Base-by-base conservation (phyloP, 2,888 invertebrate genomes). In the Dichetophora obliterata region DNA sequence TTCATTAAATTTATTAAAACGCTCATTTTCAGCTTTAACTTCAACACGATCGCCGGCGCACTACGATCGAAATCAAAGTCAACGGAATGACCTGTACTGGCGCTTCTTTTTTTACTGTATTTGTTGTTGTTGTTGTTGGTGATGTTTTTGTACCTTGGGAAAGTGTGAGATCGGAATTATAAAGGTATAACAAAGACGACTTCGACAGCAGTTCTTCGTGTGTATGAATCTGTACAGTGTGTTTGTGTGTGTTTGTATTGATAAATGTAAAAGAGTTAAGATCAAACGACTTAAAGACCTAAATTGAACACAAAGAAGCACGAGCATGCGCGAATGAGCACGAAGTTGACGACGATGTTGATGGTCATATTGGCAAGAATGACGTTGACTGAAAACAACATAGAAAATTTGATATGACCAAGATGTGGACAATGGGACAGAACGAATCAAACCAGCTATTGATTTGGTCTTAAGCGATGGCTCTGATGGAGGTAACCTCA, bases 1-100 rank as follows among this genome's bases (percentile, higher is more conserved):
- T 85, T 84, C 85, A 84, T 84, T 85, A 85, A 85, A 84, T 85
- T 85, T 85, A 86, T 86, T 86, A 86, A 86, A 86, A 86, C 86
- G 86, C 85, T 86, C 72, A 72, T 61, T 61, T 72, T n/a, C 72
- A 48, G 63, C 73, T 63, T 65, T 19, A 73, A 65, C 73, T 63
- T 50, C 63, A 63, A 73, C 73, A 65, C 52, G 73, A 73, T 66
- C 74, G 50, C 63, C 27, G 43, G 19, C 11, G 50, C 37, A 50
- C 34, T 16, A 34, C 31, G 70, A 22, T 69, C 31, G 63, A 43
- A 34, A 54, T 71, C 71, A 71, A 27, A 65, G 65, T 8, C 31
- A 22, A 24, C 19, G 34, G 31, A 68, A 59, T 27, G 50, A 69
- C 59, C 69, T 75, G 75, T 59, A 31, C 77, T 80, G 81, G 80